These are phyloP conservation scores for Anhinga anhinga DNA, from an alignment of 2,113 vertebrate species.

Conservation along the genomic window DNA sequence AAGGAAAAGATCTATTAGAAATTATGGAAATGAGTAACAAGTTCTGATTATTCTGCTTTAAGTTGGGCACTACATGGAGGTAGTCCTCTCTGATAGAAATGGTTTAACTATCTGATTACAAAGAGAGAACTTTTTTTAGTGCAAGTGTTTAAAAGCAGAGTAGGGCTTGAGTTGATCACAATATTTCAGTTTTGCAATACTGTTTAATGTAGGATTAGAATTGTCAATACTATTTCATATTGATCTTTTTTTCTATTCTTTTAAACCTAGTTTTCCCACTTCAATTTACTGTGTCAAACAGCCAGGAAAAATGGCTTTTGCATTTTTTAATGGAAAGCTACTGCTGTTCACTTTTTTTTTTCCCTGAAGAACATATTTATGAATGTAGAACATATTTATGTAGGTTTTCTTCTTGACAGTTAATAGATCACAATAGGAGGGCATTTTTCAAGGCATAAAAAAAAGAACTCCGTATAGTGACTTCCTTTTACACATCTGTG, in stretches of 20 bases:
- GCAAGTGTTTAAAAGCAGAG: neutral
- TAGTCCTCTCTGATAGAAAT: neutral
- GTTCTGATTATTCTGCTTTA: neutral
- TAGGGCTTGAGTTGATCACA: neutral
- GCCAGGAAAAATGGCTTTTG: neutral
- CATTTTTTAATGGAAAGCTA: conserved; percentile 60
- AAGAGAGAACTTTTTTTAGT: neutral
- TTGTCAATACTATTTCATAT: neutral
- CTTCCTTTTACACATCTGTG: neutral
- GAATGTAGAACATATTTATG: conserved; percentile 68
- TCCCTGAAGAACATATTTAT: conserved; percentile 60
- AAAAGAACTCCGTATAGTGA: conserved; percentile 37
- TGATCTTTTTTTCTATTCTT: neutral
- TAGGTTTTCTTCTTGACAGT: conserved; percentile 63
- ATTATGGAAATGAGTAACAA: neutral
- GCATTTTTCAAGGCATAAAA: conserved; percentile 47
- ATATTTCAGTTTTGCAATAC: neutral
- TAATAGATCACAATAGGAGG: conserved; percentile 66
- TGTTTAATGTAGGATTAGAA: neutral
- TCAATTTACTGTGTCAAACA: conserved; percentile 27
- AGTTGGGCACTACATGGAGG: neutral
- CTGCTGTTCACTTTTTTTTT: conserved; percentile 13
- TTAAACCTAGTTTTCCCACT: neutral
- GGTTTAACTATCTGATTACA: neutral
- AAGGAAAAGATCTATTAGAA: neutral